Evolutionary conservation across 2,797 vertebrate species (phyloP).

Genomic region (Loris lydekkerianus): DNA sequence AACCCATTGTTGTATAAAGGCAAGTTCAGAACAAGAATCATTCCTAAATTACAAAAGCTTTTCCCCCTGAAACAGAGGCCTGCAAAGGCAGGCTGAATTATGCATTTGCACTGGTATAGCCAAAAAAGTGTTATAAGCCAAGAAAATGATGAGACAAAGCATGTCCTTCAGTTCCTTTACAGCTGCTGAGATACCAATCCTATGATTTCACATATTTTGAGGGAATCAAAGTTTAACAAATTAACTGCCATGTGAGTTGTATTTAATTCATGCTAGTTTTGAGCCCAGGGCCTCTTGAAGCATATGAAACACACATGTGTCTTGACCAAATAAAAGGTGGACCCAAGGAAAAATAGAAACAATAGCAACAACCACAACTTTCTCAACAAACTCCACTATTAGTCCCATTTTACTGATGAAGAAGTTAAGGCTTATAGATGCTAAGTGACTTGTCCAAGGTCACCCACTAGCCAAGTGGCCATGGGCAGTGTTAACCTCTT

Average conservation of each 20-base stretch:
- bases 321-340: too few species aligned
- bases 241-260: too few species aligned
- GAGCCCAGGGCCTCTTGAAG: too few species aligned
- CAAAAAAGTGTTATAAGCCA: background rate
- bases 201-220: background rate
- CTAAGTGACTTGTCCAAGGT: background rate
- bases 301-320: too few species aligned
- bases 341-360: background rate
- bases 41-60: slow-evolving; percentile 36
- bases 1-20: background rate
- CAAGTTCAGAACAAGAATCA: background rate
- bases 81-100: slow-evolving; percentile 17
- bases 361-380: background rate
- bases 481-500: background rate
- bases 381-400: background rate
- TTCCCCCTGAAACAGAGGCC: background rate
- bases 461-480: background rate
- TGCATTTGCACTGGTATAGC: background rate
- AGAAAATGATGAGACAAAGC: background rate
- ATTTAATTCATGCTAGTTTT: too few species aligned
- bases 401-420: slow-evolving; percentile 6
- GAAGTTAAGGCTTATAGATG: background rate
- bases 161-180: background rate
- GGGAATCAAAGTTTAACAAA: background rate
- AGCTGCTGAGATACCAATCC: background rate